A percentile compares a stretch with the other conserved stretches of the same genome.
Evolutionary conservation across 2,888 invertebrate genomes (phyloP).

Genomic region (Autographa gamma): DNA sequence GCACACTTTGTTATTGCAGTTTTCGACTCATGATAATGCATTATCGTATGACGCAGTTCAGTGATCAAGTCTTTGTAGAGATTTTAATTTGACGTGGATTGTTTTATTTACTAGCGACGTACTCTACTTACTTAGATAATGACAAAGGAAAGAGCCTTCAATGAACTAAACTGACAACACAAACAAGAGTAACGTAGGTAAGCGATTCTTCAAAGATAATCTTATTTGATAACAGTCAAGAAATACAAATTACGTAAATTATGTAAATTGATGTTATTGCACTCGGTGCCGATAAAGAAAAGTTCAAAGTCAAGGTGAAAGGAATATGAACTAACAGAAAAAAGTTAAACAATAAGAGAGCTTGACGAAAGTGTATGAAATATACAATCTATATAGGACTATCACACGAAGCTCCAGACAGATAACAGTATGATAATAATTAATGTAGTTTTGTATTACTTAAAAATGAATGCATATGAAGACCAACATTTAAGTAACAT

Average conservation of each 20-base stretch:
- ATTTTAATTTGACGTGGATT: not conserved
- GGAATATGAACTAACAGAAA: constrained; percentile 22
- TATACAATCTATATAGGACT: too few relatives aligned
- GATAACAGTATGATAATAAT: too few relatives aligned
- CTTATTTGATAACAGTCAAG: constrained; percentile 47
- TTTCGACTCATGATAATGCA: constrained; percentile 31
- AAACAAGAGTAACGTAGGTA: constrained; percentile 33
- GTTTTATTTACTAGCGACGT: not conserved
- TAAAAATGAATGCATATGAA: not conserved
- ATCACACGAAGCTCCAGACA: too few relatives aligned
- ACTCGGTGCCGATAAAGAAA: constrained; percentile 47
- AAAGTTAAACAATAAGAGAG: constrained; percentile 11
- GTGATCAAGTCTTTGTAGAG: not conserved
- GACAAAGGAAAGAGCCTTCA: constrained; percentile 26
- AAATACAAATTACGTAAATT: constrained; percentile 42
- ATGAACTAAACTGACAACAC: constrained; percentile 33
- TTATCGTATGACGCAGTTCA: not conserved
- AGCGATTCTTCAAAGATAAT: constrained; percentile 34
- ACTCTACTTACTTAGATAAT: constrained; percentile 7
- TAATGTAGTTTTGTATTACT: too few relatives aligned
- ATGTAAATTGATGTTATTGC: constrained; percentile 50
- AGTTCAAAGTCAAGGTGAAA: constrained; percentile 52
- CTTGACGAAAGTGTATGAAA: constrained; percentile 13
- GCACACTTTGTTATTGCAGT: constrained; percentile 36
- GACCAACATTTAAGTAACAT: not conserved